Evolutionary conservation across 92 coral and sea anemone species (phyloP), one percentile per base, ranked within the genome.

Genomic region (Montipora capitata): DNA sequence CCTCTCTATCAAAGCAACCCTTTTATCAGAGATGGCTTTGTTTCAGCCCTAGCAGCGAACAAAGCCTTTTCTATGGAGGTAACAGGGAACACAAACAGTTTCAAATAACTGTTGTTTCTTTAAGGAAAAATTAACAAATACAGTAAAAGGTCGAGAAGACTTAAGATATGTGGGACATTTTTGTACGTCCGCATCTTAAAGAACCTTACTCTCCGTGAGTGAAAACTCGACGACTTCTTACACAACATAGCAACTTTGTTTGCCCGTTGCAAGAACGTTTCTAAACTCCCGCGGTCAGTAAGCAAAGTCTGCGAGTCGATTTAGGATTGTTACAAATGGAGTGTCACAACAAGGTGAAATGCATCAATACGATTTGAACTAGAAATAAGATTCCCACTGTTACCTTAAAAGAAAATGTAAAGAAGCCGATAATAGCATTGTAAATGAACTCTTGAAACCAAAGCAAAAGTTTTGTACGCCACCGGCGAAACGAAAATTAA

Each of bases 401-500:
- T 81, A 39, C 27, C 15, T 49, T 81, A 3, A 51, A 20, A 81
- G 67, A 10, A 68, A 81, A 63, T 51, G 54, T 52, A 39, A 72
- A 81, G 40, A 68, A 15, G 77, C 77, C 16, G 52, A 68, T 77
- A 83, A 57, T 83, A 4, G 39, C 17, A 40, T 69, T 35, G 79
- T 61, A 44, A 72, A 72, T 71, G 73, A 41, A 61, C 72, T 73
- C 43, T 58, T 39, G 70, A 72, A 61, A 20, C 72, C 61, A 73
- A 41, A 56, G 70, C 70, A 83, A 83, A 83, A 57, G 68, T 40
- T 35, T 20, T 35, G 44, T 41, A 45, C 27, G 58, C 80, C 69
- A 85, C 51, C 68, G 83, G 42, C 40, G 38, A 45, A 72, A 68
- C 16, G 42, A 65, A 90, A 93, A 93, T 93, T 77, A 80, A 90